Evolutionary conservation across 2,797 vertebrate species (phyloP), one percentile per base, ranked within the genome.

Genomic region (Helicolenus hilgendorfi): DNA sequence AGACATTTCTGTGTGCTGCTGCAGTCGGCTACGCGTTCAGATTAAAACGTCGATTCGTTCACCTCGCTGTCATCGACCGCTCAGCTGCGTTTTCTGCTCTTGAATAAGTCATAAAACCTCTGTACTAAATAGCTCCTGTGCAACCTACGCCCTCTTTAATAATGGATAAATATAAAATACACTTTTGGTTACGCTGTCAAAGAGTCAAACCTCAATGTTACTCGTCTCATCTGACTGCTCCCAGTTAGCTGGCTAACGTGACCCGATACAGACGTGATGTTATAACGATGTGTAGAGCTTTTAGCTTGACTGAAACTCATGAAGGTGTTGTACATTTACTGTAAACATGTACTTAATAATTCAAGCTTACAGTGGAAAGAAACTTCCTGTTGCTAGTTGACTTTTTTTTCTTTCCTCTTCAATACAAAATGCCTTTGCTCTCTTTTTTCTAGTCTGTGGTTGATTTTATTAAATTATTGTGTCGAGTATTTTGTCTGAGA

Each of bases 391-490:
- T 79, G 85, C 88, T 93, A 91, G 88, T 84, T 84, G 72, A 92
- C 62, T 79, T 89, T 82, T 84, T 84, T 89, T 29, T 63, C 60
- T 59, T 63, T 59, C 36, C 72, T 79, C 87, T 86, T 90, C 73
- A 49, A 88, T 93, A 93, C 89, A 89, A 94, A 94, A 94, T 89
- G 92, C 88, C 90, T 95, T 95, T 87, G 92, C 90, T 91, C 91
- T 88, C 81, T 93, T 93, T 95, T 95, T 95, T 94, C 89, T 94
- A 93, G 90, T 93, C 89, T 95, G 96, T 95, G 89, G 79, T 93
- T 93, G 89, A 91, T 93, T 96, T 97, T 92, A 97, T 95, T 96
- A 96, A 96, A 97, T 93, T 85, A 93, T 91, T 93, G 92, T 95
- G 96, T 94, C 87, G 41, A 93, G 10, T 78, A 58, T 80, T 91